Evolutionary conservation across 2,113 vertebrate genomes (phyloP).

Genomic region (Hemicordylus capensis): DNA sequence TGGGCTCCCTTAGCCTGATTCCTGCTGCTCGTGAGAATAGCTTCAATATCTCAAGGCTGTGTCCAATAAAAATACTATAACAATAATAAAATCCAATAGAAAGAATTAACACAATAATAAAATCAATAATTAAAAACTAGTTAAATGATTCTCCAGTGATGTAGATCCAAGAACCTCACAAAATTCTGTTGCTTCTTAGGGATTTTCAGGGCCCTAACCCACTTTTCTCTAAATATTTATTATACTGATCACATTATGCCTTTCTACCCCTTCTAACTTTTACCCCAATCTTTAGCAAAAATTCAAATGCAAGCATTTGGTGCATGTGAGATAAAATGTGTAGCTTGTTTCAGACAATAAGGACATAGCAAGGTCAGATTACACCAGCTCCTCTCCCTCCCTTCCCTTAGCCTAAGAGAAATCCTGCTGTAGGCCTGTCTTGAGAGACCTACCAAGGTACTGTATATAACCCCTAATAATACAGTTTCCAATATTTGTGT

Average conservation of each 20-base stretch:
- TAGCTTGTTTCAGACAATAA: neutral
- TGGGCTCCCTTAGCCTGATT: no score
- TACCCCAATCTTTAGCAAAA: neutral
- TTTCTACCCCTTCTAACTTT: neutral
- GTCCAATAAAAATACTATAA: no score
- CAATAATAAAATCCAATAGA: no score
- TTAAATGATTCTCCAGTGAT: no score
- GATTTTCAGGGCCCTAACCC: neutral
- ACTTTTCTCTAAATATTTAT: neutral
- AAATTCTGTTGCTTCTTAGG: accelerated
- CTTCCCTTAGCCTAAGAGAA: neutral
- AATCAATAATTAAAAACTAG: no score
- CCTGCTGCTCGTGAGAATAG: no score
- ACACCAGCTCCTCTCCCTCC: neutral
- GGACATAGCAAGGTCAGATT: neutral
- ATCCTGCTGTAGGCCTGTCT: no score
- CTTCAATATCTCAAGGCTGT: no score
- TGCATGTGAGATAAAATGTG: neutral
- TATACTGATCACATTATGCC: neutral
- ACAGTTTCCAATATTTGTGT: no score
- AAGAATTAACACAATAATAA: no score
- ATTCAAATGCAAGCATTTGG: neutral
- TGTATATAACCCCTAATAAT: no score
- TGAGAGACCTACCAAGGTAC: no score
- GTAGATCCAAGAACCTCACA: accelerated